Percentiles rank a stretch among this genome's conserved stretches.
These are phyloP conservation scores for Himalopsyche phryganea DNA, from an alignment of 1,140 invertebrate genomes.

Conservation along the genomic window DNA sequence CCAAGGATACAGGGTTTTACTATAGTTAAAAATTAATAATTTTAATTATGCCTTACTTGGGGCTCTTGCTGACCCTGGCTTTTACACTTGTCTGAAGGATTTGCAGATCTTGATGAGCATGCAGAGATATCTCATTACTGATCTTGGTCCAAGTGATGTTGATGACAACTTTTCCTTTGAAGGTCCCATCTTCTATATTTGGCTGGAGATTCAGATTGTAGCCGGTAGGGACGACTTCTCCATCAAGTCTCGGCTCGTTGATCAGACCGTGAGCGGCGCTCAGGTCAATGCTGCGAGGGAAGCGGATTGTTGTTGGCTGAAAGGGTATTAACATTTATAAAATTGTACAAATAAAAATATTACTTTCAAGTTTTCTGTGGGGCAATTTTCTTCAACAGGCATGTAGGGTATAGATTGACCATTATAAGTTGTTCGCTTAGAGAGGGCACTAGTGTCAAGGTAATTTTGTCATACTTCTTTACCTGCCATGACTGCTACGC, in stretches of 20 bases:
- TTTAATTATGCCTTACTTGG: conserved; percentile 14
- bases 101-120: conserved; percentile 59
- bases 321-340: too few species aligned
- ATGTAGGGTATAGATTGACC: too few species aligned
- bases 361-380: too few species aligned
- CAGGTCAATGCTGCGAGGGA: conserved; percentile 57
- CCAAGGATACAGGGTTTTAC: neutral
- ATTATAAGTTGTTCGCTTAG: too few species aligned
- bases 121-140: conserved; percentile 57
- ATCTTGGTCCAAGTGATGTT: conserved; percentile 56
- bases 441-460: too few species aligned
- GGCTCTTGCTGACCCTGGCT: conserved; percentile 9
- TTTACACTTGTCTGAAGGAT: conserved; percentile 48
- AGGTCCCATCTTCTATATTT: conserved; percentile 54
- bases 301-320: conserved; percentile 5
- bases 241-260: conserved; percentile 55
- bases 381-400: too few species aligned
- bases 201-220: conserved; percentile 63
- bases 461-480: too few species aligned
- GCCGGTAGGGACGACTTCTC: conserved; percentile 55
- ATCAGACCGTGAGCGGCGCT: conserved; percentile 56
- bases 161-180: conserved; percentile 60
- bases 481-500: too few species aligned
- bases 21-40: too few species aligned
- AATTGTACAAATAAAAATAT: too few species aligned